phyloP scores from a whole-genome alignment of 30 jellyfish, hydroid and myxozoan genomes.

The Rhopilema esculentum region DNA sequence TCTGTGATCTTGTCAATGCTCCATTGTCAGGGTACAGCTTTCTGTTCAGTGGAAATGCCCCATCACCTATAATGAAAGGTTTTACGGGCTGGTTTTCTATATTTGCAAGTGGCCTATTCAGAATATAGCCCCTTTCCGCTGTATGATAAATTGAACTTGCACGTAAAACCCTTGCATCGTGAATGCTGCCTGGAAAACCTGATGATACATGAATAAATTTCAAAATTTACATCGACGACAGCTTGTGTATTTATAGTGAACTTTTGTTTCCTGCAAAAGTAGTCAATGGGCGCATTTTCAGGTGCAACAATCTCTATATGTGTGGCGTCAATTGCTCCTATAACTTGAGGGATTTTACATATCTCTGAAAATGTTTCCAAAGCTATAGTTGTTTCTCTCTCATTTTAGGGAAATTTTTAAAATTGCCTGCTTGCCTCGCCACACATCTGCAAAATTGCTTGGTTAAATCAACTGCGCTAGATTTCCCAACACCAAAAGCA shows the following conservation, averaged over 20 bases:
- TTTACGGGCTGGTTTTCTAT: slow-evolving; percentile 20
- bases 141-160: slow-evolving; percentile 16
- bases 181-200: slow-evolving; percentile 78
- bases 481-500: slow-evolving; percentile 65
- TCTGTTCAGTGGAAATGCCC: slow-evolving; percentile 5
- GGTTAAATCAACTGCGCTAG: slow-evolving; percentile 40
- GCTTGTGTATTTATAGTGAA: slow-evolving; percentile 10
- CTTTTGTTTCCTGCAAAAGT: slow-evolving; percentile 47
- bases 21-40: slow-evolving; percentile 57
- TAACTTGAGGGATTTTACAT: slow-evolving; percentile 62
- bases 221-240: slow-evolving; percentile 35
- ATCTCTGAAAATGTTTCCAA: slow-evolving; percentile 1
- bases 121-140: slow-evolving; percentile 22
- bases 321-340: slow-evolving; percentile 71
- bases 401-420: slow-evolving; percentile 39
- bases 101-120: slow-evolving; percentile 20
- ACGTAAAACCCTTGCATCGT: slow-evolving; percentile 67
- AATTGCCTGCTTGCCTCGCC: slow-evolving; percentile 26
- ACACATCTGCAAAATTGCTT: slow-evolving; percentile 22
- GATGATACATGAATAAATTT: slow-evolving; percentile 43
- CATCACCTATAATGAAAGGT: slow-evolving; percentile 23
- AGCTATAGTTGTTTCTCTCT: slow-evolving; percentile 58
- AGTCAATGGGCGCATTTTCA: slow-evolving; percentile 23
- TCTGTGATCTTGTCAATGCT: slow-evolving; percentile 32
- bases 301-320: slow-evolving; percentile 54